Base-by-base conservation (phyloP, 1,140 invertebrate species). In the Rhagoletis pomonella region DNA sequence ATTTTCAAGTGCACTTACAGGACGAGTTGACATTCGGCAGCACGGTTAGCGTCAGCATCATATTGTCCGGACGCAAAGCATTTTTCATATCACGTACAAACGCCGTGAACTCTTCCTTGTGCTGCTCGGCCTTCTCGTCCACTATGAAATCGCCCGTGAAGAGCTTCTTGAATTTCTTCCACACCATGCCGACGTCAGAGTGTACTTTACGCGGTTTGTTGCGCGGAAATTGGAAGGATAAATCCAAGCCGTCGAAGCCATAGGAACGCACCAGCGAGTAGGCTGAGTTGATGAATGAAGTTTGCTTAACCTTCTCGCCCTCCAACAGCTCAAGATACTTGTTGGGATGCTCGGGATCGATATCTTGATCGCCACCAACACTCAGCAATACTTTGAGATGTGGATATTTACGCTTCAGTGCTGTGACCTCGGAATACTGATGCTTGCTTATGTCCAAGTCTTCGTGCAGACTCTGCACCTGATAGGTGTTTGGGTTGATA, bases 221-320 rank as follows among this genome's bases (percentile, higher is more conserved):
- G 50, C 94, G 94, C 1, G 96, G 96, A 93, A 97, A 97, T 93
- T 97, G 96, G 96, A 97, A 98, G 10, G 96, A 96, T 1, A 98
- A 93, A 92, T 98, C 97, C 2, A 98, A 93, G 17, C 97, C 97
- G 92, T 98, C 97, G 86, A 98, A 98, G 1, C 95, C 95, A 89
- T 97, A 96, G 86, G 96, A 95, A 77, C 95, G 95, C 1, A 97
- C 92, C 4, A 97, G 87, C 1, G 95, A 91, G 39, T 95, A 94
- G 4, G 95, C 95, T 0, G 96, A 96, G 88, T 96, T 96, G 9
- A 97, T 95, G 89, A 97, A 97, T 3, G 95, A 95, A 0, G 95
- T 94, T 88, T 97, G 95, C 0, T 94, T 94, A 89, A 96, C 95
- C 4, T 95, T 94, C 1, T 96, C 95, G 1, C 96, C 95, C 92